Conservation (phyloP, 2,888 invertebrate species). For the Bhutanitis thaidina region DNA sequence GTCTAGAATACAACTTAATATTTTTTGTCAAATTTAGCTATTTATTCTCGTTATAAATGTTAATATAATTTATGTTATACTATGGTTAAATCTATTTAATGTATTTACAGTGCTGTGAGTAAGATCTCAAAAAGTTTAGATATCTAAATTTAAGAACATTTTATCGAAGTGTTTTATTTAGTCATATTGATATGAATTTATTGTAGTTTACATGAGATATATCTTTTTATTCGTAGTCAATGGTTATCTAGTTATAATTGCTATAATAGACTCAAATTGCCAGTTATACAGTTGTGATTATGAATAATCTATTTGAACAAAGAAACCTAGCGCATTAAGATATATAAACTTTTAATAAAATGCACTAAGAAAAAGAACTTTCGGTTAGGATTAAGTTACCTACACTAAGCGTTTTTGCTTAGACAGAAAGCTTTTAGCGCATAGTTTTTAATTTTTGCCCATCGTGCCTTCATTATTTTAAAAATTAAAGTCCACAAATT, state of each 20-base stretch:
- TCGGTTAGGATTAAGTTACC: no score
- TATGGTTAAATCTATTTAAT: slow-evolving; percentile 18
- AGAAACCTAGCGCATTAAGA: no score
- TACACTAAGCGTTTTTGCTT: no score
- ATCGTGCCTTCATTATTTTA: no score
- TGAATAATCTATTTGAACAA: no score
- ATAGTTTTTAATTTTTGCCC: no score
- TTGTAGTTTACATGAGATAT: neutral
- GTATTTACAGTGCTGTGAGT: slow-evolving; percentile 60
- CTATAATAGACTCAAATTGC: no score
- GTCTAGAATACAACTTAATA: neutral
- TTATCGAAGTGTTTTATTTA: neutral
- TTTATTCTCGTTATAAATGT: slow-evolving; percentile 13
- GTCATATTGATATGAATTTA: neutral
- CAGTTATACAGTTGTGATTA: no score
- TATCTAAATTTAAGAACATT: slow-evolving; percentile 10
- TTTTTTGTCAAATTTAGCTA: slow-evolving; percentile 2
- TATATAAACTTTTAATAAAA: no score
- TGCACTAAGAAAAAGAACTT: no score
- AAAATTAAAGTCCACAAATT: no score
- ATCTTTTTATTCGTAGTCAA: neutral
- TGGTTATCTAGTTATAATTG: neutral
- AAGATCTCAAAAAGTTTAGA: slow-evolving; percentile 53
- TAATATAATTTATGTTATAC: slow-evolving; percentile 8
- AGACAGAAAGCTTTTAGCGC: no score